Evolutionary conservation across 2,888 invertebrate genomes (phyloP).

Genomic region (Cacoxenus indagator): DNA sequence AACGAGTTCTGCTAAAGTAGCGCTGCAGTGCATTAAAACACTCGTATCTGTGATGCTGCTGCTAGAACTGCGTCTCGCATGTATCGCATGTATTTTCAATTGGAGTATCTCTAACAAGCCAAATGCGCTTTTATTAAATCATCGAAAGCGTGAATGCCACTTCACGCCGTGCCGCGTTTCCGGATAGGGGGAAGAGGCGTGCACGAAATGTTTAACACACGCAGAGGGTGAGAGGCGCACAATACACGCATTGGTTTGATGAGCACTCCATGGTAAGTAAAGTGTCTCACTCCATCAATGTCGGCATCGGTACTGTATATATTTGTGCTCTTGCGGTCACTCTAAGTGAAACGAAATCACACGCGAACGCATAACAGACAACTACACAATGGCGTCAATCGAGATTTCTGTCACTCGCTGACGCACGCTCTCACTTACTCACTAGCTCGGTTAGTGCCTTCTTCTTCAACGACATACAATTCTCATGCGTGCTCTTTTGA

Average conservation of each 20-base stretch:
- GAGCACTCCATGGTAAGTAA: background rate
- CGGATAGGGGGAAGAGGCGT: background rate
- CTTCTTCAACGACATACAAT: no score
- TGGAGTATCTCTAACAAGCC: background rate
- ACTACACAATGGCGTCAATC: slow-evolving; percentile 7
- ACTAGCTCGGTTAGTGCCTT: no score
- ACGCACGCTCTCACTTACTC: background rate
- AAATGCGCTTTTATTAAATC: background rate
- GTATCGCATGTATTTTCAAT: no score
- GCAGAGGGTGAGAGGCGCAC: no score
- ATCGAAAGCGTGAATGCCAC: background rate
- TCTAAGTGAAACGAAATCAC: slow-evolving; percentile 15
- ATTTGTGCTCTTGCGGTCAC: background rate
- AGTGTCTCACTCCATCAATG: background rate
- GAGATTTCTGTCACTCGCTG: background rate
- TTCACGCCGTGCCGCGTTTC: background rate
- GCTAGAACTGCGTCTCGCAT: background rate
- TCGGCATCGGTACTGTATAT: background rate
- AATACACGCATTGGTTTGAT: no score
- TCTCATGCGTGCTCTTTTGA: background rate
- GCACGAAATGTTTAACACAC: background rate
- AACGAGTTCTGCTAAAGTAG: background rate
- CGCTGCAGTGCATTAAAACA: background rate
- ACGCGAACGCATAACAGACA: slow-evolving; percentile 1
- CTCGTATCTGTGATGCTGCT: background rate